A percentile compares a stretch with the other conserved stretches of the same genome.
Evolutionary conservation across 2,888 invertebrate species (phyloP).

Genomic region (Thymelicus sylvestris): DNA sequence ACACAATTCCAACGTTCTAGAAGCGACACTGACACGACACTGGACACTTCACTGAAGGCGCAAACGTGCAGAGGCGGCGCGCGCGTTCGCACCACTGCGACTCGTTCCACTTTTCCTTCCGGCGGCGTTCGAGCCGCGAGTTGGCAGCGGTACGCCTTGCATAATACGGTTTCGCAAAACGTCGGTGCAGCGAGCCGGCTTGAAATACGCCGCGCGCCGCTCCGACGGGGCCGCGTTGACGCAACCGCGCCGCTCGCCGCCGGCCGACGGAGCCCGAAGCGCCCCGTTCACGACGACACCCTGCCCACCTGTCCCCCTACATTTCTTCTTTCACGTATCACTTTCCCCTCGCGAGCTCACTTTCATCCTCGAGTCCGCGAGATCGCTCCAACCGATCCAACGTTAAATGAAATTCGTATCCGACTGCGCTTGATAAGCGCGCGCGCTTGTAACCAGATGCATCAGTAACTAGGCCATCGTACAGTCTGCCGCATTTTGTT

Average conservation of each 20-base stretch:
- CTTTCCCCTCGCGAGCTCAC: conserved; percentile 75
- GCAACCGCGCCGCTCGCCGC: conserved; percentile 53
- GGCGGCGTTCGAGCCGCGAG: conserved; percentile 74
- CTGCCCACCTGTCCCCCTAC: conserved; percentile 64
- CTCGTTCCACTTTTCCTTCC: conserved; percentile 85
- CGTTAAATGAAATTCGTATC: conserved; percentile 19
- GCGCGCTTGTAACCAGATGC: conserved; percentile 58
- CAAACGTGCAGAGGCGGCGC: conserved; percentile 78
- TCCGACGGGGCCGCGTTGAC: conserved; percentile 73
- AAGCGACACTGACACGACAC: conserved; percentile 83
- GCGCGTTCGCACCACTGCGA: conserved; percentile 80
- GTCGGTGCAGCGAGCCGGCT: conserved; percentile 77
- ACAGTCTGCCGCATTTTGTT: conserved; percentile 60
- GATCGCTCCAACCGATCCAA: conserved; percentile 42
- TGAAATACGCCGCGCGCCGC: conserved; percentile 75
- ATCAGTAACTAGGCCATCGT: conserved; percentile 73
- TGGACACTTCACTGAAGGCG: conserved; percentile 77
- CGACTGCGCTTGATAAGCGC: conserved; percentile 31
- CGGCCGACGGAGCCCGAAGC: conserved; percentile 32
- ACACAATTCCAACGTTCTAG: conserved; percentile 79
- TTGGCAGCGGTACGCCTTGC: conserved; percentile 83
- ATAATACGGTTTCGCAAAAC: conserved; percentile 84
- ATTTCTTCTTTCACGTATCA: conserved; percentile 72
- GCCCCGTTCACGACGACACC: conserved; percentile 34
- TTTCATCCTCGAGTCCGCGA: conserved; percentile 70